These are phyloP conservation scores for Papio anubis DNA, from an alignment of 2,113 vertebrate species.

Conservation along the genomic window DNA sequence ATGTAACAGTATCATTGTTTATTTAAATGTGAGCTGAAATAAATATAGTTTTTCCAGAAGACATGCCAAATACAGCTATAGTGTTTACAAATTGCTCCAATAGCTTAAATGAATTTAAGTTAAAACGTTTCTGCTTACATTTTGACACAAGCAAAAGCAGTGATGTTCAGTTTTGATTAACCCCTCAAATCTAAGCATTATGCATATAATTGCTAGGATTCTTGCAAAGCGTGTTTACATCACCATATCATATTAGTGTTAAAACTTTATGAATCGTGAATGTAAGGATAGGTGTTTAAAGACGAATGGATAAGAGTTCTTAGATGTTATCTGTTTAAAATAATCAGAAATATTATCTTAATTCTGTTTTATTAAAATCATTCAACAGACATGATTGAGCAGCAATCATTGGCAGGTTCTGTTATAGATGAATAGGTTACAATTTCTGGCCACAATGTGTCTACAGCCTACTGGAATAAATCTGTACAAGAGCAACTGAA, in stretches of 20 bases:
- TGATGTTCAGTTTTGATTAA: constrained; percentile 14
- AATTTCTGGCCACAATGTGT: not conserved
- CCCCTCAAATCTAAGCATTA: not conserved
- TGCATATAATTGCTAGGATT: not conserved
- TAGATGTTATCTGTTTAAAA: not conserved
- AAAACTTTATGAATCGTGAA: not conserved
- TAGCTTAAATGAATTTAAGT: constrained; percentile 33
- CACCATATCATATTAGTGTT: not conserved
- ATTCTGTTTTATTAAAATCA: not conserved
- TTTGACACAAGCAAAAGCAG: not conserved
- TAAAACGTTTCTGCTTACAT: constrained; percentile 58
- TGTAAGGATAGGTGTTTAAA: constrained; percentile 17
- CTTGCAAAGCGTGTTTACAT: constrained; percentile 16
- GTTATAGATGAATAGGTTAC: not conserved
- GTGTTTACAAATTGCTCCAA: constrained; percentile 35
- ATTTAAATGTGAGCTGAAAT: constrained; percentile 64
- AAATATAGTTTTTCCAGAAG: constrained; percentile 38
- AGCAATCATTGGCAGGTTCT: not conserved
- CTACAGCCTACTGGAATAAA: not conserved
- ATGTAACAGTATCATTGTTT: constrained; percentile 46
- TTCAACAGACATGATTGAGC: not conserved
- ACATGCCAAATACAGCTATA: not conserved
- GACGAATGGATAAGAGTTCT: not conserved
- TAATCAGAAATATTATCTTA: not conserved
- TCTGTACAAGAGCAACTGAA: not conserved